These are phyloP conservation scores for Pseudomugil tenellus DNA, from an alignment of 2,797 vertebrate genomes.

Conservation along the genomic window DNA sequence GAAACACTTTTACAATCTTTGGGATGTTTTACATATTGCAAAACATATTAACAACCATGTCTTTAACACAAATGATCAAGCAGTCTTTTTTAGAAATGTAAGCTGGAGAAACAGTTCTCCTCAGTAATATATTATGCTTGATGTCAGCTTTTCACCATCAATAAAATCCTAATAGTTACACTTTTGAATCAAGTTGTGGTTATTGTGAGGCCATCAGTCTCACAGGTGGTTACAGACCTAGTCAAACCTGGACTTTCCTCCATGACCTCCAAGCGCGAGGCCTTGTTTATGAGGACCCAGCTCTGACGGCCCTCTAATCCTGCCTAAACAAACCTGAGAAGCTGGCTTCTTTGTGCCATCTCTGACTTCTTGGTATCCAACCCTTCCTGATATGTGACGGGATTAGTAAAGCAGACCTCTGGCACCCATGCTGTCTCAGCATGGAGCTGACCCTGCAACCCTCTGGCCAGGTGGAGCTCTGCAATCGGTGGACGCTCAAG, in stretches of 20 bases:
- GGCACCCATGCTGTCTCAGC: conserved; percentile 66
- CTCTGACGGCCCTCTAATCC: conserved; percentile 74
- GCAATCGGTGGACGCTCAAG: conserved; percentile 59
- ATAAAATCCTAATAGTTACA: not conserved
- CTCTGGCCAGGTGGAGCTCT: conserved; percentile 73
- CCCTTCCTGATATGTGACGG: conserved; percentile 65
- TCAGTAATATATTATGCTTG: not conserved
- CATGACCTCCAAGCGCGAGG: conserved; percentile 55
- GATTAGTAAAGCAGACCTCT: conserved; percentile 74
- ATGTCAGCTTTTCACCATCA: conserved; percentile 9
- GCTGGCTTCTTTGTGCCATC: conserved; percentile 64
- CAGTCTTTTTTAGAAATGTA: no score
- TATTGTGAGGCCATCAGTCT: conserved; percentile 45
- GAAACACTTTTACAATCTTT: no score
- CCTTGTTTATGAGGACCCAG: conserved; percentile 51
- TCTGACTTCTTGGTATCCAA: conserved; percentile 66
- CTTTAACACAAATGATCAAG: no score
- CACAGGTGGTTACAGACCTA: conserved; percentile 45
- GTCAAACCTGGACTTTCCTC: conserved; percentile 43
- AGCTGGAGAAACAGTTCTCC: conserved; percentile 1
- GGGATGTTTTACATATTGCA: no score
- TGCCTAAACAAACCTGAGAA: conserved; percentile 70
- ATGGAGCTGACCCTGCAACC: conserved; percentile 71
- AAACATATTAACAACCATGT: no score
- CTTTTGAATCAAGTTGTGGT: conserved; percentile 6